phyloP scores from a whole-genome alignment of 2,888 invertebrate genomes.

The Germaria angustata region DNA sequence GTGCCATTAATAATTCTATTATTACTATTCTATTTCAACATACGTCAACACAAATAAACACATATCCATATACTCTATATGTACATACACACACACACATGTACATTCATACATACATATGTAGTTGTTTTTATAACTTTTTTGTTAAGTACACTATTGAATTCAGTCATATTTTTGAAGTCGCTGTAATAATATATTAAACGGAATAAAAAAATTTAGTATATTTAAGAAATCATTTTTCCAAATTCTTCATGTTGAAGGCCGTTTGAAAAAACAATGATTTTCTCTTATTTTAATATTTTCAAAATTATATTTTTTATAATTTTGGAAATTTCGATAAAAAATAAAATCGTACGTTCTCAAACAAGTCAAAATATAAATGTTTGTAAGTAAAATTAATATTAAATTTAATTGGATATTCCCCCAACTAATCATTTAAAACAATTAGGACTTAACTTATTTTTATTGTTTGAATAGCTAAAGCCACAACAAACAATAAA shows the following conservation, averaged over 20 bases:
- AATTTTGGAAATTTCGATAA: conserved; percentile 60
- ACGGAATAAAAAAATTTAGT: conserved; percentile 1
- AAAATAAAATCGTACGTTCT: conserved; percentile 67
- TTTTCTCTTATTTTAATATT: conserved; percentile 28
- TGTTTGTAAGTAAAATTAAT: conserved; percentile 85
- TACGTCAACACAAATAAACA: neutral
- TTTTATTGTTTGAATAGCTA: too few species aligned
- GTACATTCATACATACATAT: neutral
- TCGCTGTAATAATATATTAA: conserved; percentile 40
- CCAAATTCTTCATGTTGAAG: conserved; percentile 39
- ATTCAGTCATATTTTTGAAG: conserved; percentile 57
- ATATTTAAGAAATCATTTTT: neutral
- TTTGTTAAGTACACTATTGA: neutral
- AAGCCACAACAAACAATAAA: too few species aligned
- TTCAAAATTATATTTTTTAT: conserved; percentile 55
- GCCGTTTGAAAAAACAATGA: conserved; percentile 53
- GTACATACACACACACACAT: neutral
- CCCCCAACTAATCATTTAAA: too few species aligned
- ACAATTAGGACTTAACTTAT: too few species aligned
- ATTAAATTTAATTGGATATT: too few species aligned
- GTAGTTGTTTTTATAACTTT: neutral
- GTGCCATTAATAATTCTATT: neutral
- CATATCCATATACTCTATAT: neutral
- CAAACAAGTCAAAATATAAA: conserved; percentile 88
- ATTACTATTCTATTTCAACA: neutral